Percentiles rank a stretch among this genome's conserved stretches.
Conservation (phyloP, 1,140 invertebrate genomes). For the Heliconius congener region DNA sequence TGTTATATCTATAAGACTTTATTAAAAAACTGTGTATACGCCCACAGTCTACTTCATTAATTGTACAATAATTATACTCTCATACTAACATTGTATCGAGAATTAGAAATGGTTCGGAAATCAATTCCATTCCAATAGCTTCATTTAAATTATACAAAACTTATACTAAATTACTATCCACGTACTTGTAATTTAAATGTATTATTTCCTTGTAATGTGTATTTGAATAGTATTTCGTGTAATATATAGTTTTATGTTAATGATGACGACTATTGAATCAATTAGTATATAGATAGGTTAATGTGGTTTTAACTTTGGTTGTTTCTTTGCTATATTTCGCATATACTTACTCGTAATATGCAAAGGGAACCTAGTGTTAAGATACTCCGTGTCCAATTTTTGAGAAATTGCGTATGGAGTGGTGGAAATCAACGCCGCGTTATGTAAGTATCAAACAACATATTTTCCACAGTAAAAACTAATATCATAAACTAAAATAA, state of each 20-base stretch:
- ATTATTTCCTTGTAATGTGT: neutral
- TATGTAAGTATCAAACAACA: too few relatives aligned
- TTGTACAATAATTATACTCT: neutral
- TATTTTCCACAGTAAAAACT: too few relatives aligned
- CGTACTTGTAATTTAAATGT: neutral
- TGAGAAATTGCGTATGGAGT: too few relatives aligned
- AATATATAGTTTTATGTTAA: neutral
- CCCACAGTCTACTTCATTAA: slow-evolving; percentile 2
- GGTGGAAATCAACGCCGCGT: too few relatives aligned
- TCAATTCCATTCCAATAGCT: neutral
- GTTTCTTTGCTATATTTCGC: too few relatives aligned
- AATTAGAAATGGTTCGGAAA: neutral
- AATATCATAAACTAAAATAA: too few relatives aligned
- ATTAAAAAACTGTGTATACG: neutral
- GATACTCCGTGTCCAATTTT: too few relatives aligned
- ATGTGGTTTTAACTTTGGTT: neutral
- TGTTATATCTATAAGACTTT: neutral
- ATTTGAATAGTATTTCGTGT: slow-evolving; percentile 3
- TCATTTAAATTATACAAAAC: slow-evolving; percentile 8
- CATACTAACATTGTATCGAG: neutral
- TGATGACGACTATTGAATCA: neutral
- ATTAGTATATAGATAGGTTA: neutral
- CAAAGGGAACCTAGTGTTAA: too few relatives aligned
- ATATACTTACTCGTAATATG: too few relatives aligned
- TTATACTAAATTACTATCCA: neutral